A percentile compares a stretch with the other conserved stretches of the same genome.
These are phyloP conservation scores for Argyresthia goedartella DNA, from an alignment of 2,888 invertebrate genomes.

Conservation along the genomic window DNA sequence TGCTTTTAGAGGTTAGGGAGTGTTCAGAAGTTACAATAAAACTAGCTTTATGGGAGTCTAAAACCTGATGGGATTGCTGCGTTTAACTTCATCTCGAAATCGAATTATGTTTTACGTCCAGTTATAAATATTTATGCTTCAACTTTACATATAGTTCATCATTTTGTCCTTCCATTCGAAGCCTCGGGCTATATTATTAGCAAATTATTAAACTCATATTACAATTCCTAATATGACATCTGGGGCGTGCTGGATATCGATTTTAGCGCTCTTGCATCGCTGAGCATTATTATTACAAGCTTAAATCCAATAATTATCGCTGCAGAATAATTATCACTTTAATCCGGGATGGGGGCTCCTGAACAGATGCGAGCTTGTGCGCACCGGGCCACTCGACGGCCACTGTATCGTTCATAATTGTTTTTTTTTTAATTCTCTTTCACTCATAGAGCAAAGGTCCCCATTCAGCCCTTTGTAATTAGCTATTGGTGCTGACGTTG, in stretches of 20 bases:
- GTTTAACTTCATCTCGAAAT: too few relatives aligned
- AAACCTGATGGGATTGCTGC: neutral
- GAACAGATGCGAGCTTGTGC: constrained; percentile 59
- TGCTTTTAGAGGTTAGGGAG: constrained; percentile 28
- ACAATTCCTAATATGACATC: too few relatives aligned
- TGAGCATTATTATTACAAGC: constrained; percentile 25
- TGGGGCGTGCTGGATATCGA: constrained; percentile 5
- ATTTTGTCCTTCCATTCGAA: too few relatives aligned
- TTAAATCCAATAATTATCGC: constrained; percentile 65
- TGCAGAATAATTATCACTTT: constrained; percentile 63
- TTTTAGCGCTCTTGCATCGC: constrained; percentile 4
- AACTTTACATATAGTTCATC: neutral
- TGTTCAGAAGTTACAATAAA: constrained; percentile 10
- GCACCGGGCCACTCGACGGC: constrained; percentile 64
- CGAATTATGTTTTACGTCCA: too few relatives aligned
- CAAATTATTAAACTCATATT: too few relatives aligned
- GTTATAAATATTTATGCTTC: too few relatives aligned
- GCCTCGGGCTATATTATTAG: too few relatives aligned
- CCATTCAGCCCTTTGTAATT: constrained; percentile 64
- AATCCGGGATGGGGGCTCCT: constrained; percentile 46
- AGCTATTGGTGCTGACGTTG: constrained; percentile 49
- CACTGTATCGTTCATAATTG: constrained; percentile 68
- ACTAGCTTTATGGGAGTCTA: constrained; percentile 6
- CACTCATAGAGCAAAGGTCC: constrained; percentile 42
- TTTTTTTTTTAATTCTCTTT: constrained; percentile 45